Evolutionary conservation across 2,113 vertebrate genomes (phyloP).

Genomic region (Xiphias gladius): DNA sequence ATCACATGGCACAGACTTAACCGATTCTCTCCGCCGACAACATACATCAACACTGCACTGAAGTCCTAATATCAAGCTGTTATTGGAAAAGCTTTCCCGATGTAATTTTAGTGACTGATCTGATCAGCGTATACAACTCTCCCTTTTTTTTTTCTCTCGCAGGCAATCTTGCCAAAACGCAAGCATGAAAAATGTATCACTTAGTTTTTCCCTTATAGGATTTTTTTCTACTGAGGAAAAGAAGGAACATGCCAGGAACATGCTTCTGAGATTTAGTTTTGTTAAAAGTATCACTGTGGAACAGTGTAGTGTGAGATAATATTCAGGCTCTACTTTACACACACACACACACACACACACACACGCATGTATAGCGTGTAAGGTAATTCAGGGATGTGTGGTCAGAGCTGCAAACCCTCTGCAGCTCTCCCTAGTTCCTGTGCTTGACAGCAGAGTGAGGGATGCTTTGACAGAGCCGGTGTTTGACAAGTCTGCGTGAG

Average conservation of each 20-base stretch:
- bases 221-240: conserved; percentile 28
- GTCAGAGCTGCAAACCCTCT: conserved; percentile 57
- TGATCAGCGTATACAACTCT: conserved; percentile 62
- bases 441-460: conserved; percentile 72
- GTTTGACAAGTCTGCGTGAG: conserved; percentile 80
- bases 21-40: conserved; percentile 72
- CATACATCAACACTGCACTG: conserved; percentile 72
- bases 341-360: background rate
- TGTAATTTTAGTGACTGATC: conserved; percentile 76
- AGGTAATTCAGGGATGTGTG: conserved; percentile 53
- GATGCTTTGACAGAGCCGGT: conserved; percentile 78
- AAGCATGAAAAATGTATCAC: conserved; percentile 60
- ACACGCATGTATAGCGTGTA: background rate
- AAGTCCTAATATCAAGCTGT: conserved; percentile 77
- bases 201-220: conserved; percentile 39
- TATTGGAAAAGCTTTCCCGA: conserved; percentile 69
- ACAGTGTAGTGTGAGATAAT: conserved; percentile 26
- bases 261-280: conserved; percentile 33
- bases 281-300: conserved; percentile 20
- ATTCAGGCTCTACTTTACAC: conserved; percentile 8
- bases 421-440: conserved; percentile 47
- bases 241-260: conserved; percentile 54
- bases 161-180: conserved; percentile 62
- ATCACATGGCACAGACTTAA: conserved; percentile 76
- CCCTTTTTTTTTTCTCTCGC: conserved; percentile 25